These are phyloP conservation scores for Vimba vimba DNA, from an alignment of 2,113 vertebrate species.

Conservation along the genomic window DNA sequence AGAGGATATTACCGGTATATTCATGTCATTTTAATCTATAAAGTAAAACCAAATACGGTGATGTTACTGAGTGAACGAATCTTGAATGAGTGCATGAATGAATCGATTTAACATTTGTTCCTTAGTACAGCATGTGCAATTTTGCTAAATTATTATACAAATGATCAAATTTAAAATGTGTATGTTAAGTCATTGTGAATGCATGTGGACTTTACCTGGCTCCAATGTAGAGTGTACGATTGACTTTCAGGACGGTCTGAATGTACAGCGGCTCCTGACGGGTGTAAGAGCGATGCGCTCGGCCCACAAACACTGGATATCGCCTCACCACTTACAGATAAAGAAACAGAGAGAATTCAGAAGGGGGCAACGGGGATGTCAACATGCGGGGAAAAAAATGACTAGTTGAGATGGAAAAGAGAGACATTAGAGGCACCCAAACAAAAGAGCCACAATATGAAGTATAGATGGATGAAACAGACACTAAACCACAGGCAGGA, in stretches of 20 bases:
- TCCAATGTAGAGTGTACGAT: constrained; percentile 93
- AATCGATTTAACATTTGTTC: background rate
- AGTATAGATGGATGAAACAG: constrained; percentile 21
- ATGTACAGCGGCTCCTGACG: constrained; percentile 83
- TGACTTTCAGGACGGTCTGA: constrained; percentile 91
- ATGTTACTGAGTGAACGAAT: background rate
- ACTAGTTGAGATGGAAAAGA: constrained; percentile 45
- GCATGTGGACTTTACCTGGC: constrained; percentile 82
- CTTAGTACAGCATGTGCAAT: background rate
- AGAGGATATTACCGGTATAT: background rate
- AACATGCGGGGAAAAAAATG: background rate
- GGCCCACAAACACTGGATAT: constrained; percentile 90
- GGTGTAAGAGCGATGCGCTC: constrained; percentile 76
- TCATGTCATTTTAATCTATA: background rate
- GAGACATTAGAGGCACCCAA: background rate
- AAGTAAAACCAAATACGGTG: background rate
- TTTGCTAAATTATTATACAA: background rate
- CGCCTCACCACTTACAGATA: constrained; percentile 82
- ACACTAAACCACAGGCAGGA: constrained; percentile 6
- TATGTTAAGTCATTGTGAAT: background rate
- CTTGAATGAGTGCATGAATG: background rate
- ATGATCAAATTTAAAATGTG: background rate
- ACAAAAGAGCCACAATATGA: constrained; percentile 8
- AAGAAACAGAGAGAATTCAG: background rate
- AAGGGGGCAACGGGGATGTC: background rate